These are phyloP conservation scores for Lochmaea crataegi DNA, from an alignment of 2,888 invertebrate species.

Conservation along the genomic window DNA sequence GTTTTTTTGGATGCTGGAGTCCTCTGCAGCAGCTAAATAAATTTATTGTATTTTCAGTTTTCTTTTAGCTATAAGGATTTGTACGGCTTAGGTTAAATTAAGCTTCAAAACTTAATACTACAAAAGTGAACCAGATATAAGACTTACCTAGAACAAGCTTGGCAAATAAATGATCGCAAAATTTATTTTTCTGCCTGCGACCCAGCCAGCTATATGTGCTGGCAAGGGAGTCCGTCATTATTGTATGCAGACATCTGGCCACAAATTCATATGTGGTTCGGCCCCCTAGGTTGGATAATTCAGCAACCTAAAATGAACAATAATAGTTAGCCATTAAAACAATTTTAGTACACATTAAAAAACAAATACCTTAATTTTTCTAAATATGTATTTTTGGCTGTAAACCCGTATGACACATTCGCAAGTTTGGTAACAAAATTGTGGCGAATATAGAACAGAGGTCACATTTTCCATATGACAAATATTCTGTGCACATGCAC, in stretches of 20 bases:
- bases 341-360: slow-evolving; percentile 2
- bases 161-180: not conserved
- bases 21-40: slow-evolving; percentile 1
- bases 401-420: not conserved
- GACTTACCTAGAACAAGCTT: slow-evolving; percentile 1
- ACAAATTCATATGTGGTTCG: not conserved
- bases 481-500: not conserved
- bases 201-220: slow-evolving; percentile 4
- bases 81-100: not conserved
- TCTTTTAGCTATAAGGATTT: slow-evolving; percentile 4
- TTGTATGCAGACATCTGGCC: not conserved
- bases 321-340: not conserved
- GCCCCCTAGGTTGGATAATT: not conserved
- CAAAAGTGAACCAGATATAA: not conserved
- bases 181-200: not conserved
- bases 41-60: not conserved
- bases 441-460: not conserved
- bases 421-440: slow-evolving; percentile 2
- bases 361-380: not conserved
- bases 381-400: slow-evolving; percentile 6
- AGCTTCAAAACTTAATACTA: too few species aligned
- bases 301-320: not conserved
- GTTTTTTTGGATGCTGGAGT: not conserved
- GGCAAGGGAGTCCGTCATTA: not conserved
- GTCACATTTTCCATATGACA: slow-evolving; percentile 8